A percentile compares a stretch with the other conserved stretches of the same genome.
phyloP scores from a whole-genome alignment of 2,888 invertebrate species.

The Aromia moschata region DNA sequence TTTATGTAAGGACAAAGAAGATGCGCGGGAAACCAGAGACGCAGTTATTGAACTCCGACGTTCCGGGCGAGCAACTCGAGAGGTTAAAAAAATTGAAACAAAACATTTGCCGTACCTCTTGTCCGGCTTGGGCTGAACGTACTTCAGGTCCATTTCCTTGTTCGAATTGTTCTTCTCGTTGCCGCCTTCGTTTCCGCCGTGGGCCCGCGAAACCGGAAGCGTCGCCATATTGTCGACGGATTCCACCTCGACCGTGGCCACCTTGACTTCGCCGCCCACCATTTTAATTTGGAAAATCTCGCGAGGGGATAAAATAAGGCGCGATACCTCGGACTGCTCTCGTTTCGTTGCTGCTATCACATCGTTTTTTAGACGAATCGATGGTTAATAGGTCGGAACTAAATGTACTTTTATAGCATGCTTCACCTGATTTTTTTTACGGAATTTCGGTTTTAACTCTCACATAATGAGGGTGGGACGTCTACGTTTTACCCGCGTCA shows the following conservation, averaged over 20 bases:
- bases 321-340: constrained; percentile 4
- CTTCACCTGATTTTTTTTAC: constrained; percentile 16
- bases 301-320: constrained; percentile 11
- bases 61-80: not conserved
- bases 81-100: not conserved
- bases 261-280: constrained; percentile 83
- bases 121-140: constrained; percentile 84
- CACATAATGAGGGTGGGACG: constrained; percentile 8
- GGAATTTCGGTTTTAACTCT: not conserved
- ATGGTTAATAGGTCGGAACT: constrained; percentile 18
- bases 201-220: constrained; percentile 81
- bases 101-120: constrained; percentile 73
- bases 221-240: constrained; percentile 90
- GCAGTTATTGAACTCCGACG: not conserved
- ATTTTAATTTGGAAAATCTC: constrained; percentile 55
- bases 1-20: not conserved
- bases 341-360: constrained; percentile 45
- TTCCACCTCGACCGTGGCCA: constrained; percentile 88
- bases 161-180: constrained; percentile 81
- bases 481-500: constrained; percentile 29
- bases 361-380: constrained; percentile 31
- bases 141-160: constrained; percentile 88
- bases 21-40: not conserved
- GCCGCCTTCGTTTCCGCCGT: constrained; percentile 75
- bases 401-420: not conserved